Percentiles rank a stretch among this genome's conserved stretches.
phyloP scores from a whole-genome alignment of 2,888 invertebrate species.

The Callyntrura guangdongensis region DNA sequence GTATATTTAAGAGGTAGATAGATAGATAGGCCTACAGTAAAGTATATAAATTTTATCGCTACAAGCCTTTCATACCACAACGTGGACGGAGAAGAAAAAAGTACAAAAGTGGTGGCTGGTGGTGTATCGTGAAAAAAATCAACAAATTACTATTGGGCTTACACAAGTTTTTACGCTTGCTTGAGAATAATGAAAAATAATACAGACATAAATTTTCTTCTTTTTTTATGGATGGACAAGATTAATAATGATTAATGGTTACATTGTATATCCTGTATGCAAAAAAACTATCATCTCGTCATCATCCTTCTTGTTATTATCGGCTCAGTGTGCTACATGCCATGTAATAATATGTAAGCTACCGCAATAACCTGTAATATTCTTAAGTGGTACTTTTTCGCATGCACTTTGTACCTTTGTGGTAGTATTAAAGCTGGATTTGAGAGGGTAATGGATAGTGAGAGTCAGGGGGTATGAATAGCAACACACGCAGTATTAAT shows the following conservation, averaged over 20 bases:
- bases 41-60: neutral
- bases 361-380: conserved; percentile 32
- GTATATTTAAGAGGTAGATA: neutral
- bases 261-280: conserved; percentile 44
- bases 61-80: neutral
- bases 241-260: conserved; percentile 71
- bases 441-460: neutral
- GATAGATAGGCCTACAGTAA: neutral
- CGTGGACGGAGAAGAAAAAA: neutral
- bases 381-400: conserved; percentile 22
- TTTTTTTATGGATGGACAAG: conserved; percentile 28
- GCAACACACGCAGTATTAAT: too few relatives aligned
- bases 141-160: conserved; percentile 60
- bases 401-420: neutral
- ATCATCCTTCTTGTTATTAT: conserved; percentile 49
- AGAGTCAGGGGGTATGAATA: neutral
- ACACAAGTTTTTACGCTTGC: conserved; percentile 61
- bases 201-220: conserved; percentile 74
- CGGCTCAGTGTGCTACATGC: neutral
- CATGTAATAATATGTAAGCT: neutral
- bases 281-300: conserved; percentile 52
- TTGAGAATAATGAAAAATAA: conserved; percentile 44
- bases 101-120: conserved; percentile 1
- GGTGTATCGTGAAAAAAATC: conserved; percentile 54
- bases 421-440: neutral